A percentile compares a stretch with the other conserved stretches of the same genome.
phyloP scores from a whole-genome alignment of 1,140 invertebrate species.

The Drosophila truncata region DNA sequence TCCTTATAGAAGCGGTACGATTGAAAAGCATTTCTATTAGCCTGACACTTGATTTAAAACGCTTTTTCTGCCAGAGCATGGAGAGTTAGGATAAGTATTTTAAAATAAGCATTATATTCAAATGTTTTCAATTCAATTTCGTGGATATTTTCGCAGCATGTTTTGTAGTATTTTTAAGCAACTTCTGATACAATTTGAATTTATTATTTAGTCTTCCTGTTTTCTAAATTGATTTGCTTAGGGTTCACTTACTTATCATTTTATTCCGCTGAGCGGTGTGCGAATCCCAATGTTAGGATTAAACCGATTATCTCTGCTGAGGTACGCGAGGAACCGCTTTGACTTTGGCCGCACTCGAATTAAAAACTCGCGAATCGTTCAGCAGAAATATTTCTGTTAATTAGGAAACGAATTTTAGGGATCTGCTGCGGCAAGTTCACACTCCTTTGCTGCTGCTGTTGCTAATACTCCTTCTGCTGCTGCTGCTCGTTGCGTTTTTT shows the following conservation, averaged over 20 bases:
- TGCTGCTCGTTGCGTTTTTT: constrained; percentile 26
- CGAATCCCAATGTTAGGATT: constrained; percentile 72
- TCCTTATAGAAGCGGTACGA: constrained; percentile 4
- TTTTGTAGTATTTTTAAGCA: no score
- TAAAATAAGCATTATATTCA: not conserved
- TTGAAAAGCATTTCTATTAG: constrained; percentile 14
- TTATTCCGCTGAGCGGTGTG: constrained; percentile 77
- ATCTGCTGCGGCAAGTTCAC: constrained; percentile 11
- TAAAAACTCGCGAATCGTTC: constrained; percentile 29
- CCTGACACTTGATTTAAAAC: constrained; percentile 16
- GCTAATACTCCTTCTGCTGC: constrained; percentile 27
- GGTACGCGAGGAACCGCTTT: constrained; percentile 40
- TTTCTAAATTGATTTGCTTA: not conserved
- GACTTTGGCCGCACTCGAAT: constrained; percentile 15
- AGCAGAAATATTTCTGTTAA: constrained; percentile 10
- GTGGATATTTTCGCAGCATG: not conserved
- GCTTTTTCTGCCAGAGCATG: not conserved
- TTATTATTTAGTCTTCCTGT: not conserved
- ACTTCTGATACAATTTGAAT: not conserved
- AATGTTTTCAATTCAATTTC: not conserved
- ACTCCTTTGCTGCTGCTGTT: constrained; percentile 25
- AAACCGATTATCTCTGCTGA: constrained; percentile 37
- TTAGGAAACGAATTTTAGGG: constrained; percentile 11
- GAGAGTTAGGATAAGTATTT: not conserved
- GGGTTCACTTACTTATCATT: constrained; percentile 77